phyloP scores from a whole-genome alignment of 1,140 invertebrate species.

The Drosophila ogumai region DNA sequence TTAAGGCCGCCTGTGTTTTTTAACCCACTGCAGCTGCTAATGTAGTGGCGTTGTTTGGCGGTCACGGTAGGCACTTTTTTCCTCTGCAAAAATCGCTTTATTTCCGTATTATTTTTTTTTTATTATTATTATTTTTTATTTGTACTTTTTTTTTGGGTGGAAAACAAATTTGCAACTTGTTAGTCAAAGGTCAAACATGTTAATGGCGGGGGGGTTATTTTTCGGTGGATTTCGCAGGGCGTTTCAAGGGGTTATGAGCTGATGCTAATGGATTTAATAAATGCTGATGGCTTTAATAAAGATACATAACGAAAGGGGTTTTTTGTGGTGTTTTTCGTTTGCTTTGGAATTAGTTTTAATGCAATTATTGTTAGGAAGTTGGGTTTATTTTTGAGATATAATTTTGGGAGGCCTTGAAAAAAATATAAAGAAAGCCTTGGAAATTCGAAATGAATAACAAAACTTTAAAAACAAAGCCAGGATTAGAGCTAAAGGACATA shows the following conservation, averaged over 20 bases:
- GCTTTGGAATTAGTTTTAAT: neutral
- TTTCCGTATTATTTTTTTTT: constrained; percentile 3
- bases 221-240: constrained; percentile 10
- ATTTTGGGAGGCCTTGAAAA: neutral
- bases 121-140: neutral
- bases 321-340: neutral
- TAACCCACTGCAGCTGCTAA: constrained; percentile 63
- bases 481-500: too few species aligned
- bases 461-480: neutral
- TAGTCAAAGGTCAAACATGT: constrained; percentile 63
- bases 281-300: constrained; percentile 50
- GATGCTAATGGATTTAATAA: constrained; percentile 50
- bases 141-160: constrained; percentile 28
- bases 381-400: neutral
- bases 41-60: constrained; percentile 79
- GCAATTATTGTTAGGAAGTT: neutral
- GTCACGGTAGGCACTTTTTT: constrained; percentile 57
- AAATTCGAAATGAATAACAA: neutral
- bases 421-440: neutral
- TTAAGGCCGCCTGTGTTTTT: constrained; percentile 7
- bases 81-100: constrained; percentile 9
- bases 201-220: constrained; percentile 7
- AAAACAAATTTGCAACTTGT: constrained; percentile 65
- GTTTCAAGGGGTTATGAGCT: constrained; percentile 21
- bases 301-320: neutral